Conservation (phyloP, 1,140 invertebrate genomes). For the Araneus ventricosus region DNA sequence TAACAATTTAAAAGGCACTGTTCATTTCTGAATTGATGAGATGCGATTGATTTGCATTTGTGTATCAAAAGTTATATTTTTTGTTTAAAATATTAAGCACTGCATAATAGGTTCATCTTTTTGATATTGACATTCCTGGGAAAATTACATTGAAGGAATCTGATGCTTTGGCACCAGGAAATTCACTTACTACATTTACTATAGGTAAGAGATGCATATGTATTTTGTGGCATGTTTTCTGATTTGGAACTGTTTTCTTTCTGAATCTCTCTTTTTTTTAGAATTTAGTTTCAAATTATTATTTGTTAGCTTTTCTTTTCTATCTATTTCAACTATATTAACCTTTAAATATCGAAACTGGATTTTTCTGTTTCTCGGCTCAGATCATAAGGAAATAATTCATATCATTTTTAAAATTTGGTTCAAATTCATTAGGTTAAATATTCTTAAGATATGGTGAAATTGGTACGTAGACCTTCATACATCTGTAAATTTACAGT, state of each 20-base stretch:
- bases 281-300: neutral
- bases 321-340: no score
- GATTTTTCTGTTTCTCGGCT: no score
- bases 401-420: no score
- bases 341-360: no score
- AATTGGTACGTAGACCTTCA: constrained; percentile 83
- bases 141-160: constrained; percentile 97
- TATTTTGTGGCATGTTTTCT: neutral
- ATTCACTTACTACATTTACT: constrained; percentile 86
- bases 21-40: no score
- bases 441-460: constrained; percentile 82
- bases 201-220: constrained; percentile 38
- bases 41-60: neutral
- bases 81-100: neutral
- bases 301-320: no score
- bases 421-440: no score
- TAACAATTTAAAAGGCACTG: neutral
- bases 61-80: neutral
- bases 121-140: constrained; percentile 96
- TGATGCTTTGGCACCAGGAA: constrained; percentile 88
- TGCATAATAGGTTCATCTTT: constrained; percentile 89
- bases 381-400: no score
- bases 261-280: neutral
- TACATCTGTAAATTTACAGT: neutral
- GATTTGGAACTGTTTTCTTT: no score